These are phyloP conservation scores for Endomychus coccineus DNA, from an alignment of 2,888 invertebrate genomes.

Conservation along the genomic window DNA sequence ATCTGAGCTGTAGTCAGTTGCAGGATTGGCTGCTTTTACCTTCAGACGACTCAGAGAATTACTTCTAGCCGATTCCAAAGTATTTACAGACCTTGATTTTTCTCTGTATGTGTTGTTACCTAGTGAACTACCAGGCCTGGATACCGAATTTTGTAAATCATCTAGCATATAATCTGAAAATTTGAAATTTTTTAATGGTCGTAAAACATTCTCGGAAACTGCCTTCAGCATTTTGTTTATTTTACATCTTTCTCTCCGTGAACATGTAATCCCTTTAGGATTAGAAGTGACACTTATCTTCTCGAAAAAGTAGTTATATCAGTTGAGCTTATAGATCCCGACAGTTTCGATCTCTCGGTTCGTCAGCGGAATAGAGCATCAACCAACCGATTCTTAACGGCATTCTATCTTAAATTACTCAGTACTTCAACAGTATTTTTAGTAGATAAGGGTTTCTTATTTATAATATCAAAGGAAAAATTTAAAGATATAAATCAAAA, in stretches of 20 bases:
- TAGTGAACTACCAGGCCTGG: constrained; percentile 38
- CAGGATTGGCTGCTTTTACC: constrained; percentile 38
- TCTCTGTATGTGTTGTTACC: constrained; percentile 33
- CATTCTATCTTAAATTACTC: no score
- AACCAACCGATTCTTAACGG: no score
- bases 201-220: no score
- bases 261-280: no score
- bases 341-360: background rate
- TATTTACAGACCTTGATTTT: constrained; percentile 25
- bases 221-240: no score
- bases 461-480: no score
- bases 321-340: background rate
- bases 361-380: background rate
- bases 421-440: no score
- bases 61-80: constrained; percentile 27
- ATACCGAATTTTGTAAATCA: constrained; percentile 43
- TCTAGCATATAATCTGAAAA: constrained; percentile 40
- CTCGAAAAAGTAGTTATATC: background rate
- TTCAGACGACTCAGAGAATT: constrained; percentile 37
- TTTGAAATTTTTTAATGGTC: background rate
- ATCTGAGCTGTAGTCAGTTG: constrained; percentile 40
- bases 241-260: no score
- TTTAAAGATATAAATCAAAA: no score
- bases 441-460: no score
- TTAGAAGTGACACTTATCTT: no score